phyloP scores from a whole-genome alignment of 2,888 invertebrate genomes.

The Drosophila recens region DNA sequence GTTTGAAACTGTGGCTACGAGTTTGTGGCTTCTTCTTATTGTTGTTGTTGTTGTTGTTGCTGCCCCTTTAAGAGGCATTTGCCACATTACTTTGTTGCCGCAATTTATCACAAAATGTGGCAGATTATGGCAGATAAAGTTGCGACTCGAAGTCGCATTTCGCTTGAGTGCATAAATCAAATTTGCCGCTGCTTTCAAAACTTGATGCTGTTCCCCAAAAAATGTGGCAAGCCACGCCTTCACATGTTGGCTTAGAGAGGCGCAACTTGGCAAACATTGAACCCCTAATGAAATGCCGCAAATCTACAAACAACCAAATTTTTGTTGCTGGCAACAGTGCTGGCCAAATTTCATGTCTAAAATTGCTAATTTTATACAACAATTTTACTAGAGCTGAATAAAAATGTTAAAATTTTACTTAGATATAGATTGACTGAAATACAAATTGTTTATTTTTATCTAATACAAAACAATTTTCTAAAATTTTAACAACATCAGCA shows the following conservation, averaged over 20 bases:
- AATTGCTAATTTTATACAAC: no score
- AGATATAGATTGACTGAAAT: no score
- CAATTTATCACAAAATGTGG: constrained; percentile 41
- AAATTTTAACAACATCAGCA: no score
- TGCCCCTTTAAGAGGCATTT: no score
- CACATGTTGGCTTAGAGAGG: constrained; percentile 21
- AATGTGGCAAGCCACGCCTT: constrained; percentile 15
- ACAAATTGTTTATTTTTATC: no score
- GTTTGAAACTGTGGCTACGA: constrained; percentile 8
- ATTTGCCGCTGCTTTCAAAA: constrained; percentile 44
- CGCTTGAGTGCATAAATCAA: constrained; percentile 56
- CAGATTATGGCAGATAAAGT: constrained; percentile 39
- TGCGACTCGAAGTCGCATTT: constrained; percentile 19
- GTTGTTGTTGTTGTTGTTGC: constrained; percentile 3
- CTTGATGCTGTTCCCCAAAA: constrained; percentile 28
- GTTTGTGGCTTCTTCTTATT: constrained; percentile 15
- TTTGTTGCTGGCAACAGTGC: constrained; percentile 8
- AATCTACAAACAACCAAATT: constrained; percentile 60
- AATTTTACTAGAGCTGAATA: no score
- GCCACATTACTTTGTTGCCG: constrained; percentile 15
- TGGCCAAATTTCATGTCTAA: not conserved
- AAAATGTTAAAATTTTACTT: no score
- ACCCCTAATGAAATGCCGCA: constrained; percentile 76
- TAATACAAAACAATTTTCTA: no score
- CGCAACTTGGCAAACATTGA: constrained; percentile 22